These are phyloP conservation scores for Struthidea cinerea DNA, from an alignment of 2,113 vertebrate species.

Conservation along the genomic window DNA sequence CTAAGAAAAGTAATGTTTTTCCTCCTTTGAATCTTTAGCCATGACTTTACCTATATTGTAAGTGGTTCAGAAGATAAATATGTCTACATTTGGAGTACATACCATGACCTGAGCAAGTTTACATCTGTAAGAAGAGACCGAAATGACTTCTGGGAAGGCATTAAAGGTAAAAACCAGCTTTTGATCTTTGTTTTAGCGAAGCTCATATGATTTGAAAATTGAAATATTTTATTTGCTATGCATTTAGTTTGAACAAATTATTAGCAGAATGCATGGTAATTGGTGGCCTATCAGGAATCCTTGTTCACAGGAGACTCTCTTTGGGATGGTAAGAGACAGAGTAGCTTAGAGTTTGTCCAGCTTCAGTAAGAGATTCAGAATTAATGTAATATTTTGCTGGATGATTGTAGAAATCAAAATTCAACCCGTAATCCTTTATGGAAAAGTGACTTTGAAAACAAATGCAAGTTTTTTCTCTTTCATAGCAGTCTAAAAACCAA, in stretches of 20 bases:
- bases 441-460: background rate
- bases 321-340: background rate
- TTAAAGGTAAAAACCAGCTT: slow-evolving; percentile 84
- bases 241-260: background rate
- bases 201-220: background rate
- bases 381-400: background rate
- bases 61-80: slow-evolving; percentile 98
- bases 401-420: background rate
- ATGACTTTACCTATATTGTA: slow-evolving; percentile 96
- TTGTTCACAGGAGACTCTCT: background rate
- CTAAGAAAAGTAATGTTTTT: background rate
- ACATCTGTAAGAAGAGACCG: slow-evolving; percentile 94
- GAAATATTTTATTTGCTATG: background rate
- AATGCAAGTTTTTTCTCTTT: background rate
- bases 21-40: slow-evolving; percentile 70
- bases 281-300: background rate
- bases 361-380: background rate
- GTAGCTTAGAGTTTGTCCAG: background rate
- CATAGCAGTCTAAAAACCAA: background rate
- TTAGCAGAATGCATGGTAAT: background rate
- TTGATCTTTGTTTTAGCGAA: background rate
- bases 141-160: slow-evolving; percentile 99
- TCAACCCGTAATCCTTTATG: background rate
- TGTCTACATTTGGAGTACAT: slow-evolving; percentile 98
- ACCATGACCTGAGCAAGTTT: slow-evolving; percentile 97